A percentile compares a stretch with the other conserved stretches of the same genome.
phyloP scores from a whole-genome alignment of 2,888 invertebrate species.

The Cactoblastis cactorum region DNA sequence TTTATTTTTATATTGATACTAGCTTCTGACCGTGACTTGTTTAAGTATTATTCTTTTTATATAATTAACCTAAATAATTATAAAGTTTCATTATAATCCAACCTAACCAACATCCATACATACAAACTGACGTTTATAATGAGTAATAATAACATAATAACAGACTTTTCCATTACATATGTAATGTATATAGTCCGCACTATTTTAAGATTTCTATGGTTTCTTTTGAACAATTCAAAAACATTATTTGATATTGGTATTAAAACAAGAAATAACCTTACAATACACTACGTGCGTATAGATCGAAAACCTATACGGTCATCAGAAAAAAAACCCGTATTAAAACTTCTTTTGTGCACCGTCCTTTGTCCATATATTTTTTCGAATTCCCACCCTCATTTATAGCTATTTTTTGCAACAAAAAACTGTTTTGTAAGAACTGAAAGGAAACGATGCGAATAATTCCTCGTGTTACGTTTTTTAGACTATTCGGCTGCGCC shows the following conservation, averaged over 20 bases:
- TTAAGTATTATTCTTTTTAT: too few species aligned
- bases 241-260: conserved; percentile 7
- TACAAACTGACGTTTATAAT: too few species aligned
- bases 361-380: conserved; percentile 70
- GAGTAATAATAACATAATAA: too few species aligned
- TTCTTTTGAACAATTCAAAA: not conserved
- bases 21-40: too few species aligned
- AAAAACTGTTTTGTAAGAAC: conserved; percentile 73
- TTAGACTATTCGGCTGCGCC: conserved; percentile 60
- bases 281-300: conserved; percentile 17
- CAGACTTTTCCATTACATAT: too few species aligned
- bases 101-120: too few species aligned
- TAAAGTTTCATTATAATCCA: too few species aligned
- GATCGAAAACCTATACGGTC: conserved; percentile 54
- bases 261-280: conserved; percentile 20
- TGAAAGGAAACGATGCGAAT: conserved; percentile 77
- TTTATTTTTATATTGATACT: too few species aligned
- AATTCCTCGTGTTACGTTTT: conserved; percentile 75
- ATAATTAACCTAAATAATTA: too few species aligned
- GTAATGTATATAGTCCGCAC: too few species aligned
- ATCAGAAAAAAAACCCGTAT: conserved; percentile 56
- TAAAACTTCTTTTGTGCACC: conserved; percentile 61
- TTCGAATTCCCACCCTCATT: conserved; percentile 63
- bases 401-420: conserved; percentile 68
- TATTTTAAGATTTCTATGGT: not conserved